phyloP scores from a whole-genome alignment of 2,797 vertebrate species.

The Neoniphon sammara region DNA sequence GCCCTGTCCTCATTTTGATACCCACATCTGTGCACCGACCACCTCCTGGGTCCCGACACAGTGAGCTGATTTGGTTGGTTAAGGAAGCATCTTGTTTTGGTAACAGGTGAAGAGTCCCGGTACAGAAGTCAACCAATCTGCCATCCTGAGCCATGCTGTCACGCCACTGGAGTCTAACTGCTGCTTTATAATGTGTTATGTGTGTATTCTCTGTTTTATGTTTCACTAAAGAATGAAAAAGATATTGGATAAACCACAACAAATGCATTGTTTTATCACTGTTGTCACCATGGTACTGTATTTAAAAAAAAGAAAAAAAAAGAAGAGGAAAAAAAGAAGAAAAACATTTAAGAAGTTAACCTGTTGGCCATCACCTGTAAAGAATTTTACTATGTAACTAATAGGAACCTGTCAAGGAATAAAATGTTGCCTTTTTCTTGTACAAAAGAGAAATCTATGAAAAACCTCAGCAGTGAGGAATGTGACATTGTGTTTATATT shows the following conservation, averaged over 20 bases:
- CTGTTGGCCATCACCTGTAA: constrained; percentile 93
- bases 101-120: constrained; percentile 64
- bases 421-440: constrained; percentile 99
- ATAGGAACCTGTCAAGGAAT: constrained; percentile 89
- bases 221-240: constrained; percentile 84
- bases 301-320: constrained; percentile 78
- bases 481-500: constrained; percentile 98
- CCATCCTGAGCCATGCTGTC: constrained; percentile 97
- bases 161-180: constrained; percentile 90
- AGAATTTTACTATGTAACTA: constrained; percentile 93
- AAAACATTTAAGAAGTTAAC: constrained; percentile 71
- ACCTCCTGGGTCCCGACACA: constrained; percentile 60
- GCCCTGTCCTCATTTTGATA: constrained; percentile 52
- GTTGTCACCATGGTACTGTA: constrained; percentile 97
- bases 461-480: constrained; percentile 93
- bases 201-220: constrained; percentile 86
- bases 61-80: constrained; percentile 58
- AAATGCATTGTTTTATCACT: constrained; percentile 90
- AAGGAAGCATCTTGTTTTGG: constrained; percentile 37
- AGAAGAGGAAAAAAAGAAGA: constrained; percentile 52
- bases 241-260: constrained; percentile 82
- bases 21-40: constrained; percentile 47
- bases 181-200: constrained; percentile 89
- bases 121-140: constrained; percentile 86
- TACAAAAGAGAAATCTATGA: constrained; percentile 99